phyloP scores from a whole-genome alignment of 2,888 invertebrate species.

The Cataglyphis rosenhaueri region DNA sequence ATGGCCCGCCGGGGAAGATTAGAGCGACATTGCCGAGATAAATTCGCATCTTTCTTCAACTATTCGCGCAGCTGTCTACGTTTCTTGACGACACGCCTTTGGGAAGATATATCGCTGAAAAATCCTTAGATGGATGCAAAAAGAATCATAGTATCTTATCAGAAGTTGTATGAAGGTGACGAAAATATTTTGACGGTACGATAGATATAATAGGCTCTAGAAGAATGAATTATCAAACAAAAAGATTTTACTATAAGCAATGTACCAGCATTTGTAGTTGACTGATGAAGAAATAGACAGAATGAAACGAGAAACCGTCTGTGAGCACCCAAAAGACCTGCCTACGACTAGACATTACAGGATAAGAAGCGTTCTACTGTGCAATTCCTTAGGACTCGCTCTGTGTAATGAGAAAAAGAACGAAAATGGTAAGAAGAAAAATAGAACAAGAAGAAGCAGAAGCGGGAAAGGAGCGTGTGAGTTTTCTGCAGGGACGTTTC shows the following conservation, averaged over 20 bases:
- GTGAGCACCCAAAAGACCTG: background rate
- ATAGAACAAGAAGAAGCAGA: background rate
- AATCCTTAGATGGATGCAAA: background rate
- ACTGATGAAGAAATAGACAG: background rate
- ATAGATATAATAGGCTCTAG: background rate
- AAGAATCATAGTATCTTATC: background rate
- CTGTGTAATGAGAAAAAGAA: slow-evolving; percentile 2
- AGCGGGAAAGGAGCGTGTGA: background rate
- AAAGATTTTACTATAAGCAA: background rate
- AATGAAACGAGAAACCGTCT: background rate
- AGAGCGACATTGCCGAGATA: slow-evolving; percentile 20
- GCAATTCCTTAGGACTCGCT: background rate
- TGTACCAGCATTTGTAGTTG: background rate
- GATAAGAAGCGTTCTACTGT: slow-evolving; percentile 3
- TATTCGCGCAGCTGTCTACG: background rate
- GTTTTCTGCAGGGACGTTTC: slow-evolving; percentile 7
- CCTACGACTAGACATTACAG: background rate
- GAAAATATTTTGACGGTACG: background rate
- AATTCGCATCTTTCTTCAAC: slow-evolving; percentile 1
- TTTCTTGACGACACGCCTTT: background rate
- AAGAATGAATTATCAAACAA: background rate
- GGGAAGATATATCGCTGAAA: background rate
- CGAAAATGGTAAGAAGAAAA: slow-evolving; percentile 28
- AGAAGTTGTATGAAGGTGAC: background rate
- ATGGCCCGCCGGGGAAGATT: slow-evolving; percentile 35